phyloP scores from a whole-genome alignment of 2,797 vertebrate species.

The Chloroceryle inda region DNA sequence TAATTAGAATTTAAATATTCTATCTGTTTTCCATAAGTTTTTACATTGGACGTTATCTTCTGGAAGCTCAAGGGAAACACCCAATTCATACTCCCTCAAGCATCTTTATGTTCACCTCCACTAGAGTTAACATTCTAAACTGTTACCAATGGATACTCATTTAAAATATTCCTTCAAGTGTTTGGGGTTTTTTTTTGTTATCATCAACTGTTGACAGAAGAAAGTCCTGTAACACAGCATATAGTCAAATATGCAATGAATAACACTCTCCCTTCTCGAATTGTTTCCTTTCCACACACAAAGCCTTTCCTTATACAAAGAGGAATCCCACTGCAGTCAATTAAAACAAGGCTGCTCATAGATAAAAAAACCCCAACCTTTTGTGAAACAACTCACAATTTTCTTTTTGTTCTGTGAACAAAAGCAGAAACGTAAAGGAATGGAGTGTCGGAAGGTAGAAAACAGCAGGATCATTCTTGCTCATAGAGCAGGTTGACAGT shows the following conservation, averaged over 20 bases:
- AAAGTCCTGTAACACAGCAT: neutral
- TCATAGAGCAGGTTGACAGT: neutral
- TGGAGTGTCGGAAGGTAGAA: neutral
- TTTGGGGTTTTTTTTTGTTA: neutral
- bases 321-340: constrained; percentile 37
- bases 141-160: neutral
- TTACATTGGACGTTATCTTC: neutral
- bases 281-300: neutral
- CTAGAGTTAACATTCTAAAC: neutral
- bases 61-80: neutral
- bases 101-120: neutral
- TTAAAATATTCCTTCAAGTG: neutral
- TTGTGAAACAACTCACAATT: neutral
- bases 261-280: neutral
- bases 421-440: neutral
- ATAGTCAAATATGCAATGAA: neutral
- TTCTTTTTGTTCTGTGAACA: neutral
- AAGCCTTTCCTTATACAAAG: neutral
- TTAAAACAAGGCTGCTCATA: neutral
- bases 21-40: neutral
- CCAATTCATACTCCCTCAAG: neutral
- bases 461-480: neutral
- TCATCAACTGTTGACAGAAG: neutral
- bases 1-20: neutral
- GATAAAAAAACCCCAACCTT: neutral